Conservation (phyloP, 1,140 invertebrate species). For the Bombus sylvicola region DNA sequence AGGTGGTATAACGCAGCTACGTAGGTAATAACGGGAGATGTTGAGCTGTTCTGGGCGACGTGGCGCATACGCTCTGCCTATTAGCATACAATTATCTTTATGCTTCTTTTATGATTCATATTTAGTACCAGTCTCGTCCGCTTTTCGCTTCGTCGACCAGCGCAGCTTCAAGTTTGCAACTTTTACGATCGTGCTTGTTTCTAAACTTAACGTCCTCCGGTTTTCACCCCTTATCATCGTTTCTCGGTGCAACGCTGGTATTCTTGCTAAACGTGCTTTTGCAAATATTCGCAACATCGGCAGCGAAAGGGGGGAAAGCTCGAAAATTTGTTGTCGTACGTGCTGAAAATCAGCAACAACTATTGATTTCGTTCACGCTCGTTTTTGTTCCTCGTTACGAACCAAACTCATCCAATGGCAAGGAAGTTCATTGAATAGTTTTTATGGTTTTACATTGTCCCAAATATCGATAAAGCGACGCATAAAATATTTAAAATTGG, state of each 20-base stretch:
- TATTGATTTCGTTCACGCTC: slow-evolving; percentile 38
- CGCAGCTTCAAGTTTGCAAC: slow-evolving; percentile 55
- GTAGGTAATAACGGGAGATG: slow-evolving; percentile 63
- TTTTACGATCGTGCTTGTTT: slow-evolving; percentile 68
- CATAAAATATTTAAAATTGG: not conserved
- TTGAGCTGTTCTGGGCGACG: slow-evolving; percentile 59
- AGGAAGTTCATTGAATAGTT: not conserved
- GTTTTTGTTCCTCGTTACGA: not conserved
- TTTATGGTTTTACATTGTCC: not conserved
- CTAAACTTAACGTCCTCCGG: slow-evolving; percentile 60
- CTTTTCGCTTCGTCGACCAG: slow-evolving; percentile 28
- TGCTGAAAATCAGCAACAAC: slow-evolving; percentile 51
- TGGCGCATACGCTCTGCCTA: slow-evolving; percentile 68
- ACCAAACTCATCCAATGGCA: too few species aligned
- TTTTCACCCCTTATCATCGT: slow-evolving; percentile 57
- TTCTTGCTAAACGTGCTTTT: slow-evolving; percentile 59
- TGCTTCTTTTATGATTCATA: slow-evolving; percentile 75
- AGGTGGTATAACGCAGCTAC: slow-evolving; percentile 50
- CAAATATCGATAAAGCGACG: not conserved
- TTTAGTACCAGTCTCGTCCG: slow-evolving; percentile 61
- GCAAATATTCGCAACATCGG: slow-evolving; percentile 39
- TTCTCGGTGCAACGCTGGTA: slow-evolving; percentile 35
- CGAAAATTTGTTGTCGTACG: slow-evolving; percentile 64
- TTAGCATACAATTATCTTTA: slow-evolving; percentile 77
- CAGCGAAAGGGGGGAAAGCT: not conserved